Conservation (phyloP, 2,797 vertebrate genomes). For the Pangasius sanitwongsei region DNA sequence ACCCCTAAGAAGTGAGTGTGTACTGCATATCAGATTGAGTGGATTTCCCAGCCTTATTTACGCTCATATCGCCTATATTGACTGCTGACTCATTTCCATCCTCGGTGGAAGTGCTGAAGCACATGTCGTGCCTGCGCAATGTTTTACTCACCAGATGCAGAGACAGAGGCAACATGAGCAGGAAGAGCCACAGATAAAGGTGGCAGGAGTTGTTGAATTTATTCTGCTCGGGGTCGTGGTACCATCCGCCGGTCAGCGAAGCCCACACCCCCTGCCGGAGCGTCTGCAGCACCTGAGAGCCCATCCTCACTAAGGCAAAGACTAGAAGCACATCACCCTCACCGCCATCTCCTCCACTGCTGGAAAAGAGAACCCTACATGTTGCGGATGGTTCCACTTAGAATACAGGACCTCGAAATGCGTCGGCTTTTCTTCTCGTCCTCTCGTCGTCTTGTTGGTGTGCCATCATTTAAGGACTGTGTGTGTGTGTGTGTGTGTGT, state of each 20-base stretch:
- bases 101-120: neutral
- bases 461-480: conserved; percentile 20
- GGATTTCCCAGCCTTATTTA: neutral
- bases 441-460: conserved; percentile 10
- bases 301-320: conserved; percentile 73
- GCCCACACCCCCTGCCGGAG: conserved; percentile 96
- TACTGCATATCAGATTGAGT: neutral
- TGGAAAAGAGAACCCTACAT: conserved; percentile 49
- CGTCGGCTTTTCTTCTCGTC: conserved; percentile 39
- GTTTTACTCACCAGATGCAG: conserved; percentile 90
- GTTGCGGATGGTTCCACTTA: conserved; percentile 18
- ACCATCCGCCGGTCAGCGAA: conserved; percentile 95
- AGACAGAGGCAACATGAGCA: conserved; percentile 89
- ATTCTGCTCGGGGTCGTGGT: conserved; percentile 93
- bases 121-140: conserved; percentile 8
- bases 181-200: conserved; percentile 94
- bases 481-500: neutral
- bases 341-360: conserved; percentile 50
- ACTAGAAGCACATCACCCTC: conserved; percentile 45
- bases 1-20: neutral
- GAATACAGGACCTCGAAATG: conserved; percentile 25
- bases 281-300: conserved; percentile 88
- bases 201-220: conserved; percentile 97
- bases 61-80: neutral
- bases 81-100: conserved; percentile 16